Percentiles rank a stretch among this genome's conserved stretches.
These are phyloP conservation scores for Nasonia longicornis DNA, from an alignment of 1,140 invertebrate species.

Conservation along the genomic window DNA sequence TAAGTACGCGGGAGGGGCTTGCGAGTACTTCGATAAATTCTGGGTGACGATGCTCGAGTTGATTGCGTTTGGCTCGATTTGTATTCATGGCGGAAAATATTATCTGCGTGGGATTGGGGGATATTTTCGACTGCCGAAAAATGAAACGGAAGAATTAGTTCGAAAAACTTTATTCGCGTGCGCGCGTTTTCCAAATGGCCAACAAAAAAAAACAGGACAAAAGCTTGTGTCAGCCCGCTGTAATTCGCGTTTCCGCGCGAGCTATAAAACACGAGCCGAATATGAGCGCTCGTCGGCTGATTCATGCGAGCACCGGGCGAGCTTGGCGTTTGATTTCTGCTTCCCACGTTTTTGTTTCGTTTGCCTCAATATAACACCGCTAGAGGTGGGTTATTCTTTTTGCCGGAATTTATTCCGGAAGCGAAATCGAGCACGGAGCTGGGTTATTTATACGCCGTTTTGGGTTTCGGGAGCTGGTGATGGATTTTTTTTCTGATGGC, in stretches of 20 bases:
- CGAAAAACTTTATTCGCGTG: no score
- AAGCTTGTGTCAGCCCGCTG: not conserved
- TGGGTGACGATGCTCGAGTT: not conserved
- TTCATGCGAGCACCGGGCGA: not conserved
- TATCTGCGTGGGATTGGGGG: no score
- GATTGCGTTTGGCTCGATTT: not conserved
- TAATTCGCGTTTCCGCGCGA: not conserved
- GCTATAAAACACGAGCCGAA: constrained; percentile 1
- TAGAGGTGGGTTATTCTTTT: not conserved
- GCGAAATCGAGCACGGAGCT: not conserved
- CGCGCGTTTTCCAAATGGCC: no score
- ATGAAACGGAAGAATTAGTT: no score
- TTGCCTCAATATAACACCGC: not conserved
- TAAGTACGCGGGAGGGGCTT: not conserved
- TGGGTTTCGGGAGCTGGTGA: not conserved
- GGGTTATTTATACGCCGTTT: not conserved
- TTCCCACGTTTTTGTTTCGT: not conserved
- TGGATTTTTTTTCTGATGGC: not conserved
- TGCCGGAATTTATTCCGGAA: not conserved
- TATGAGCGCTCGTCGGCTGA: not conserved
- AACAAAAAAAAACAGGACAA: not conserved
- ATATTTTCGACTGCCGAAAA: no score
- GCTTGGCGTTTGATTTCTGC: constrained; percentile 10
- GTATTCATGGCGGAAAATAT: no score
- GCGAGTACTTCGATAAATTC: no score